phyloP scores from a whole-genome alignment of 2,113 vertebrate species.

The Lethenteron camtschaticum region DNA sequence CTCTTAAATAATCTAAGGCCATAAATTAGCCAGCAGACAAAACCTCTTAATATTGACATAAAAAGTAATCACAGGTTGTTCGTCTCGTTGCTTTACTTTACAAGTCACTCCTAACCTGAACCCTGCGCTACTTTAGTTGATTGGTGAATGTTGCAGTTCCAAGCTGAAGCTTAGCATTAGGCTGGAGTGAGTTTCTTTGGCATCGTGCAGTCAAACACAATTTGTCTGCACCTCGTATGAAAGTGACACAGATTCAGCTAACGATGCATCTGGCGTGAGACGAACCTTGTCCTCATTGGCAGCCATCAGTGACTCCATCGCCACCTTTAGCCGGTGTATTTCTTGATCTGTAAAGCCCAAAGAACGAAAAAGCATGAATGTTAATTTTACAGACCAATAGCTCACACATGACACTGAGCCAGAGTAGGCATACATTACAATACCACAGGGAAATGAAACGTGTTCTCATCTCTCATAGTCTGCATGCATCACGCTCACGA shows the following conservation, averaged over 20 bases:
- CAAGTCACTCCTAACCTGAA: neutral
- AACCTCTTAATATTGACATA: too few species aligned
- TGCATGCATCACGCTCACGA: conserved; percentile 11
- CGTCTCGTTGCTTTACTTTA: too few species aligned
- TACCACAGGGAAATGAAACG: neutral
- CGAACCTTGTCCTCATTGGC: conserved; percentile 60
- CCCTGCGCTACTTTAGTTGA: neutral
- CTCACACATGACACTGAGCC: neutral
- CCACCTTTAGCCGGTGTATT: conserved; percentile 87
- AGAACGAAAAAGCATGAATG: neutral
- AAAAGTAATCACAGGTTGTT: too few species aligned
- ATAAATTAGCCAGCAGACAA: too few species aligned
- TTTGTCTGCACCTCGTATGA: too few species aligned
- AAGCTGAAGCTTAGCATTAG: neutral
- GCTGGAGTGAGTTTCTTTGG: neutral
- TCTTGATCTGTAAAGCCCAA: conserved; percentile 43
- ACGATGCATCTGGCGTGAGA: neutral
- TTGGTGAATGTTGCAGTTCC: neutral
- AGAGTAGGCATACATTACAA: neutral
- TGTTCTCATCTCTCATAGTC: conserved; percentile 15
- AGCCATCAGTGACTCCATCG: conserved; percentile 71
- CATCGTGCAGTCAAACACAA: rapidly evolving
- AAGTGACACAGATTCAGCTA: too few species aligned
- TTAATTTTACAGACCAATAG: neutral
- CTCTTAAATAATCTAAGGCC: too few species aligned